Conservation (phyloP, 1,140 invertebrate genomes). For the Drosophila murphyi region DNA sequence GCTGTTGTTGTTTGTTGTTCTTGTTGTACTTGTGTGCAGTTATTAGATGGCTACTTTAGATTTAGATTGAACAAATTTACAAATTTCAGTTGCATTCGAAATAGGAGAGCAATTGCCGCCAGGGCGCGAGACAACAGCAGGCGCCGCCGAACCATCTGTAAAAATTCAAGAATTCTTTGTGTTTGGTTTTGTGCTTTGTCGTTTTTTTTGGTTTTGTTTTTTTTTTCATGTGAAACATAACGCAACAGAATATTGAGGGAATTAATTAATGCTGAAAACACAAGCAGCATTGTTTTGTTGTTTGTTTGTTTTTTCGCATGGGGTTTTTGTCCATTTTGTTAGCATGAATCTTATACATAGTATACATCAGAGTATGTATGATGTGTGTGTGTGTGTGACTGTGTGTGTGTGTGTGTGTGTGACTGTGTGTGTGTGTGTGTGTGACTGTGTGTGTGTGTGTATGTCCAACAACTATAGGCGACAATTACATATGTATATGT, state of each 20-base stretch:
- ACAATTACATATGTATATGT: conserved; percentile 3
- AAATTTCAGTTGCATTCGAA: conserved; percentile 59
- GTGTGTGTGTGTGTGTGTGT: not conserved
- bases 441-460: conserved; percentile 7
- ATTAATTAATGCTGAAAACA: conserved; percentile 44
- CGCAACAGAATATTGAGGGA: conserved; percentile 39
- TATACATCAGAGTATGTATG: conserved; percentile 10
- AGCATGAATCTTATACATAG: conserved; percentile 55
- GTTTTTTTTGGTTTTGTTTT: too few species aligned
- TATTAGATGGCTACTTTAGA: conserved; percentile 1
- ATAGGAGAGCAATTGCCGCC: conserved; percentile 62
- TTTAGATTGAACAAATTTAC: conserved; percentile 30
- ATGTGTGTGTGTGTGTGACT: conserved; percentile 2
- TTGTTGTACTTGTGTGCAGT: conserved; percentile 13
- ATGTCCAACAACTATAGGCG: conserved; percentile 10
- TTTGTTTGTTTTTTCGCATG: conserved; percentile 24
- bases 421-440: conserved; percentile 1
- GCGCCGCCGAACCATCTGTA: conserved; percentile 76
- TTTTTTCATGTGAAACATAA: conserved; percentile 36
- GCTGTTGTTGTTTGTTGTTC: conserved; percentile 20
- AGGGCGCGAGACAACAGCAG: conserved; percentile 71
- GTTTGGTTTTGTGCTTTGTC: conserved; percentile 58
- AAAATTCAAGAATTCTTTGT: conserved; percentile 75
- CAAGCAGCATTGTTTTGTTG: conserved; percentile 33
- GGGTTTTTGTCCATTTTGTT: conserved; percentile 45